Conservation (phyloP, 2,797 vertebrate genomes). For the Psittacula derbiana region DNA sequence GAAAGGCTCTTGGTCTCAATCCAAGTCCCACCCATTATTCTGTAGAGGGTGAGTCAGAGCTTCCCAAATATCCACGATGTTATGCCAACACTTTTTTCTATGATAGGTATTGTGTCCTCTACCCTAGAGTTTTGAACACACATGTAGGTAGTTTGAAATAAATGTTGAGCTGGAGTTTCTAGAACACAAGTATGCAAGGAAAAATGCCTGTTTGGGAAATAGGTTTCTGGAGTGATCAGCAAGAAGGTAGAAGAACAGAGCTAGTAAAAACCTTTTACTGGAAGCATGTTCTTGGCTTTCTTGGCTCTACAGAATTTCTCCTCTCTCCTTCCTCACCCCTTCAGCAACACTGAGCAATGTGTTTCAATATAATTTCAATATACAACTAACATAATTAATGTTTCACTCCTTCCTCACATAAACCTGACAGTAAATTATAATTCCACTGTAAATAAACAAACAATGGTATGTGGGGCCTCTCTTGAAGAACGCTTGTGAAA, state of each 20-base stretch:
- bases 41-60: neutral
- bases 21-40: neutral
- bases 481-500: neutral
- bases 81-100: neutral
- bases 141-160: neutral
- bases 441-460: neutral
- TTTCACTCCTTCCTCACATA: conserved; percentile 21
- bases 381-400: neutral
- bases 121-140: neutral
- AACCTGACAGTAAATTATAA: conserved; percentile 1
- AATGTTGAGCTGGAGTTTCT: neutral
- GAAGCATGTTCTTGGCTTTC: neutral
- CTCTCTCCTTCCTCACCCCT: neutral
- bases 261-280: neutral
- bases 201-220: neutral
- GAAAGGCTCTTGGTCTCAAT: neutral
- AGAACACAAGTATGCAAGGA: neutral
- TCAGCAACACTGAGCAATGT: neutral
- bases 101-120: neutral
- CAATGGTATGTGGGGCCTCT: neutral
- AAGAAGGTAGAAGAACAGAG: neutral
- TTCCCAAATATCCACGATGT: neutral
- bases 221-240: neutral
- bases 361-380: conserved; percentile 29
- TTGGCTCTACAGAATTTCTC: neutral